These are phyloP conservation scores for Altica lythri DNA, from an alignment of 2,888 invertebrate genomes.

Conservation along the genomic window DNA sequence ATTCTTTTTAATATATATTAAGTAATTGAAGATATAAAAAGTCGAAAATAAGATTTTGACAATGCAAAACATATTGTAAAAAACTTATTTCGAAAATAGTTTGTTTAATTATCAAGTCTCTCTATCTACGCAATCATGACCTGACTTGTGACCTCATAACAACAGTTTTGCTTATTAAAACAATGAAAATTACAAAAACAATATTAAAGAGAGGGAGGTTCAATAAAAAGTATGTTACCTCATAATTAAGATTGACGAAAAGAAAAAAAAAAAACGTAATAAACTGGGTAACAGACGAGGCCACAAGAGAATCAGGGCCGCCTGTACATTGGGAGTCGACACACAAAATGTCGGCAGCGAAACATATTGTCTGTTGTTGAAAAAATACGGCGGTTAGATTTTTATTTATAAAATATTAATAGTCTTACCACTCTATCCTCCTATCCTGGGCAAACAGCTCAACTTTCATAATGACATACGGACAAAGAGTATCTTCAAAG, in stretches of 20 bases:
- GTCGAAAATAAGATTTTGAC: background rate
- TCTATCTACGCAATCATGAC: conserved; percentile 25
- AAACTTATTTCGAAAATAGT: conserved; percentile 12
- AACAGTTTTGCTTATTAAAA: conserved; percentile 18
- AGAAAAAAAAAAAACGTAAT: conserved; percentile 28
- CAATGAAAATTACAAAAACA: conserved; percentile 17
- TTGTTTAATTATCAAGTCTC: conserved; percentile 25
- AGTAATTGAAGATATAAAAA: conserved; percentile 20
- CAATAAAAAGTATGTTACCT: conserved; percentile 20
- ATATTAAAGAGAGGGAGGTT: conserved; percentile 16
- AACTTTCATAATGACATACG: conserved; percentile 73
- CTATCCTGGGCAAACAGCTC: conserved; percentile 66
- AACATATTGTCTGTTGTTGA: conserved; percentile 35
- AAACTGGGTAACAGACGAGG: conserved; percentile 45
- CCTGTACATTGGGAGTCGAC: conserved; percentile 43
- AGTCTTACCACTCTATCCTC: conserved; percentile 66
- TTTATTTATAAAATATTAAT: background rate
- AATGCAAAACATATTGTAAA: conserved; percentile 14
- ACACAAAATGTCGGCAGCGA: conserved; percentile 47
- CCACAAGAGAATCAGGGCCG: conserved; percentile 45
- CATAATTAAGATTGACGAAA: conserved; percentile 17
- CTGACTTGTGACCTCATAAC: conserved; percentile 28
- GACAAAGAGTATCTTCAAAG: conserved; percentile 73
- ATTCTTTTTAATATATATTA: too few relatives aligned
- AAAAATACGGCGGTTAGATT: conserved; percentile 3